Base-by-base conservation (phyloP, 2,888 invertebrate species). In the Abscondita cerata region DNA sequence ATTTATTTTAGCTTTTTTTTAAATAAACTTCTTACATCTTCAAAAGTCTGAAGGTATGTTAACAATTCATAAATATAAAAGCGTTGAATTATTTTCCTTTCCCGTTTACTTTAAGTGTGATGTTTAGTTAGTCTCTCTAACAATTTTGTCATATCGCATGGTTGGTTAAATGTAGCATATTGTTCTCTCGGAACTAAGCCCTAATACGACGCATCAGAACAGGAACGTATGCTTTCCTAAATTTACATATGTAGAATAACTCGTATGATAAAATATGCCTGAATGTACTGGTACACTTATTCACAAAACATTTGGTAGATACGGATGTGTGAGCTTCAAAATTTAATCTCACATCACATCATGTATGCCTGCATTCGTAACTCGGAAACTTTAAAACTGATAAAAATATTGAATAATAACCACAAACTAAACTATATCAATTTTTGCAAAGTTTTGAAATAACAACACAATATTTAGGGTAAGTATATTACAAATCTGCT, bases 191-290 rank as follows among this genome's bases (percentile, higher is more conserved):
- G 58, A 62, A 62, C 53, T 51, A 58, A 59, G 4, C 62, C 58
- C 53, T 62, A 58, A 62, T 62, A 53, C 53, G 58, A 44, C 54
- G 51, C 58, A 36, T 52, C 52, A 56, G 59, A 56, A 64, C 51
- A 59, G 56, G 53, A 51, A 64, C 59, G 59, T 63, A 55, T 60
- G 64, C 59, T 64, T 62, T 59, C 57, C 57, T 64, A 64, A 65
- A 67, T 67, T 67, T 65, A 59, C 65, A 67, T 67, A 65, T 67
- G 67, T 67, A 59, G 67, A 68, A 68, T 68, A 66, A 64, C 66
- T 62, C 55, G 58, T 58, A 68, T 57, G 64, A 68, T 66, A 68
- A 68, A 68, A 68, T 59, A 66, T 50, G 16, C 58, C 50, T 53
- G 55, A 59, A 66, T 66, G 62, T 64, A 59, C 47, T 66, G 59